phyloP scores from a whole-genome alignment of 2,888 invertebrate genomes.

The Caenorhabditis sp. region DNA sequence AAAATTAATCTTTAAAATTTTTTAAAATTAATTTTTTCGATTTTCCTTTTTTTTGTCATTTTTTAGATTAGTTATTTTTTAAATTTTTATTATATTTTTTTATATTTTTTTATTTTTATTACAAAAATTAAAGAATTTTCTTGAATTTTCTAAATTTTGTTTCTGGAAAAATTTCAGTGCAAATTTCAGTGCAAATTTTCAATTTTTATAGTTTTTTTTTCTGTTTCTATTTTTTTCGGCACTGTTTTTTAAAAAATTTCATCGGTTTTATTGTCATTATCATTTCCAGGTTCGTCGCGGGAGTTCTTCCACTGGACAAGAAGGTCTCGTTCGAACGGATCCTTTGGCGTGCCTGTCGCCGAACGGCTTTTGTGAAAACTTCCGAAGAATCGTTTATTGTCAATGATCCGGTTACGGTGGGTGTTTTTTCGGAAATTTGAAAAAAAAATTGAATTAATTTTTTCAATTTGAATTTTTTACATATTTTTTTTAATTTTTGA shows the following conservation, averaged over 20 bases:
- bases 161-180: too few relatives aligned
- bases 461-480: not conserved
- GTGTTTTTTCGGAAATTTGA: too few relatives aligned
- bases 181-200: too few relatives aligned
- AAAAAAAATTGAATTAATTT: too few relatives aligned
- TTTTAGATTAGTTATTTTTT: too few relatives aligned
- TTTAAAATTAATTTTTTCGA: conserved; percentile 3
- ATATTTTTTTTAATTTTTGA: conserved; percentile 68
- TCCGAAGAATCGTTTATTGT: conserved; percentile 94
- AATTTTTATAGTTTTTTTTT: too few relatives aligned
- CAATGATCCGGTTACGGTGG: conserved; percentile 94
- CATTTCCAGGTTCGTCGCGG: conserved; percentile 92
- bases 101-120: too few relatives aligned
- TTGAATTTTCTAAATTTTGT: not conserved
- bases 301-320: conserved; percentile 94
- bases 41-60: too few relatives aligned
- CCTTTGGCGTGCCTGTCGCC: conserved; percentile 97
- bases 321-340: conserved; percentile 96
- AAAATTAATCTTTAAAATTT: not conserved
- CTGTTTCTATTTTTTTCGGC: too few relatives aligned
- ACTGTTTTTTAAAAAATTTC: not conserved
- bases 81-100: too few relatives aligned
- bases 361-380: conserved; percentile 95
- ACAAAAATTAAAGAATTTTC: too few relatives aligned
- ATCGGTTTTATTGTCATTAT: not conserved